Evolutionary conservation across 2,113 vertebrate genomes (phyloP).

Genomic region (Catharus fuscescens): DNA sequence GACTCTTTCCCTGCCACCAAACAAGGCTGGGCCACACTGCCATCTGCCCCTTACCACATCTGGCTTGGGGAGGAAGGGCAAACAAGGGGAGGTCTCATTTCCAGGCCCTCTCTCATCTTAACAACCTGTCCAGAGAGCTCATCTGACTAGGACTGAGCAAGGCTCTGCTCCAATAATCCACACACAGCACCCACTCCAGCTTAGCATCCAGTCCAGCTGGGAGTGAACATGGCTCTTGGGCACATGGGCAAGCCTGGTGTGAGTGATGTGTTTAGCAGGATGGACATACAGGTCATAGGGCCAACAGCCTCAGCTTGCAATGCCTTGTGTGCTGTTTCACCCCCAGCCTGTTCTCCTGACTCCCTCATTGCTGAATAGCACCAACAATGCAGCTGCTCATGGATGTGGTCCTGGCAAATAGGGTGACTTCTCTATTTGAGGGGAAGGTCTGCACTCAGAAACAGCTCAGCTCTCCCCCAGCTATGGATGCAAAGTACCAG

Average conservation of each 20-base stretch:
- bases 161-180: neutral
- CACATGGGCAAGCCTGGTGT: fast-evolving
- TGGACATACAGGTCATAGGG: neutral
- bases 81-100: neutral
- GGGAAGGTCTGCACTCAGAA: neutral
- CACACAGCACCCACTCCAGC: neutral
- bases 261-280: neutral
- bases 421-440: fast-evolving
- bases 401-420: neutral
- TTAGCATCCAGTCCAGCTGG: neutral
- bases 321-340: neutral
- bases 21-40: neutral
- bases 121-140: neutral
- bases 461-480: neutral
- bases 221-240: neutral
- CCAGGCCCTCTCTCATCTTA: neutral
- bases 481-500: neutral
- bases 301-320: neutral
- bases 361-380: neutral
- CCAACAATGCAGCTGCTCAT: neutral
- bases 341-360: neutral
- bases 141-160: neutral
- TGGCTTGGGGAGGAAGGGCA: neutral
- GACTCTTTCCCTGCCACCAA: neutral
- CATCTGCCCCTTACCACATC: neutral